Conservation (phyloP, 2,797 vertebrate genomes). For the Macrochelys suwanniensis region DNA sequence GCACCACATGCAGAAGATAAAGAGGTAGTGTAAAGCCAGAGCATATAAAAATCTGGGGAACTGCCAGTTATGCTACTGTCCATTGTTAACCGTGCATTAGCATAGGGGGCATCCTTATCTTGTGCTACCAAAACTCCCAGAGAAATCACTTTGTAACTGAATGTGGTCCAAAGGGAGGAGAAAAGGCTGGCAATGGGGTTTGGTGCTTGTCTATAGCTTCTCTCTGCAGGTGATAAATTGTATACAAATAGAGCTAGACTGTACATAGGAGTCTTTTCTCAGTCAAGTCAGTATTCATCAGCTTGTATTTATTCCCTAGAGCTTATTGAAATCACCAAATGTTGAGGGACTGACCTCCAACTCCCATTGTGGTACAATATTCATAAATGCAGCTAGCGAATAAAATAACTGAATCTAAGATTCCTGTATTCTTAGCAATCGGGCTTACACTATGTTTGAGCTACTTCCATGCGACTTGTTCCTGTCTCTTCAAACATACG, state of each 20-base stretch:
- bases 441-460: not conserved
- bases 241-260: not conserved
- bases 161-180: not conserved
- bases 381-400: not conserved
- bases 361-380: rapidly evolving
- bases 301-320: not conserved
- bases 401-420: not conserved
- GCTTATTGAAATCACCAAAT: not conserved
- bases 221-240: not conserved
- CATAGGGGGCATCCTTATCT: not conserved
- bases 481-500: not conserved
- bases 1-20: not conserved
- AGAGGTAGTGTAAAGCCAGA: not conserved
- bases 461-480: not conserved
- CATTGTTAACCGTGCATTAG: not conserved
- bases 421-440: not conserved
- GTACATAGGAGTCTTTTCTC: not conserved
- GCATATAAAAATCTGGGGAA: not conserved
- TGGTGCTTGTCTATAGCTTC: not conserved
- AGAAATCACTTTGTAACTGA: not conserved
- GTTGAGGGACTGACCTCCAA: not conserved
- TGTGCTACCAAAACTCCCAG: not conserved
- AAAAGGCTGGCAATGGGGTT: not conserved
- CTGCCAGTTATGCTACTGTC: not conserved
- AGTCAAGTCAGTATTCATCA: not conserved